These are phyloP conservation scores for Sebastes matsubarae DNA, from an alignment of 2,797 vertebrate genomes.

Conservation along the genomic window DNA sequence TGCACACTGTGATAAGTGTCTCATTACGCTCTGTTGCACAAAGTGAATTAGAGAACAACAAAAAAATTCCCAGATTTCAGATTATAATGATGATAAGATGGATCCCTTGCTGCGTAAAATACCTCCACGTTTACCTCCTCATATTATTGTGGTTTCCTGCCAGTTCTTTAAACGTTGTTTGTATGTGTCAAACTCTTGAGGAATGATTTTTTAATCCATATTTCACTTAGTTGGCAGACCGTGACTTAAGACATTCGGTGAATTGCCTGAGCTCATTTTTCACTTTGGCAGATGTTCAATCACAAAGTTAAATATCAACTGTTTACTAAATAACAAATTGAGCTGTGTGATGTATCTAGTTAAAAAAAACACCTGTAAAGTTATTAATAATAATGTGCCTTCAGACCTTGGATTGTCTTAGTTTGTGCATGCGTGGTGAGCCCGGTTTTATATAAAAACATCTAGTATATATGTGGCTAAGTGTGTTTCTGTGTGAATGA, in stretches of 20 bases:
- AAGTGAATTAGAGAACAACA: slow-evolving; percentile 30
- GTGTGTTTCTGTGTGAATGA: background rate
- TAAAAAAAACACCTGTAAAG: background rate
- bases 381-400: background rate
- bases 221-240: background rate
- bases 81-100: slow-evolving; percentile 47
- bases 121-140: slow-evolving; percentile 11
- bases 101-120: slow-evolving; percentile 35
- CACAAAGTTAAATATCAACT: slow-evolving; percentile 1
- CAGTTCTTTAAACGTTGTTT: background rate
- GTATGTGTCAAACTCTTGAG: background rate
- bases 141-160: background rate
- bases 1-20: slow-evolving; percentile 42
- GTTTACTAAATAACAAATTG: background rate
- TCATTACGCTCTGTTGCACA: slow-evolving; percentile 18
- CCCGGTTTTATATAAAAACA: background rate
- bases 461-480: background rate
- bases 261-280: slow-evolving; percentile 7
- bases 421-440: background rate
- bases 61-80: slow-evolving; percentile 18
- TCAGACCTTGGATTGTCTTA: background rate
- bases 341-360: background rate
- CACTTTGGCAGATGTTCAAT: slow-evolving; percentile 3
- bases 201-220: slow-evolving; percentile 15
- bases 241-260: background rate